A percentile compares a stretch with the other conserved stretches of the same genome.
Conservation (phyloP, 2,797 vertebrate species). For the Dallia pectoralis region DNA sequence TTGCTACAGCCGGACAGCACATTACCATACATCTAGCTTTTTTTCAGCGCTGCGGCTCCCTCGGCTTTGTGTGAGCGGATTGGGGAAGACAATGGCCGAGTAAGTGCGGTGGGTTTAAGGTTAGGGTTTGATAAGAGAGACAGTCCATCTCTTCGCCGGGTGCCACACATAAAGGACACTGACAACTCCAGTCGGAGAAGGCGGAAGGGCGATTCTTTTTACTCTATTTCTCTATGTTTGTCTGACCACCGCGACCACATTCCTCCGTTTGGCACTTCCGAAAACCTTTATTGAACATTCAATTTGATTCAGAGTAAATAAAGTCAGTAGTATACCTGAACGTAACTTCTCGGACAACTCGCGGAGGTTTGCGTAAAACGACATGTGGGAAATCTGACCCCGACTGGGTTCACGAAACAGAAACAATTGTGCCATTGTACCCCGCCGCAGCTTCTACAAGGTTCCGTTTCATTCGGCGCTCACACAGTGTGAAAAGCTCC, state of each 20-base stretch:
- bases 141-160: constrained; percentile 30
- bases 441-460: constrained; percentile 48
- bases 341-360: too few relatives aligned
- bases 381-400: constrained; percentile 49
- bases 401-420: constrained; percentile 50
- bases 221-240: constrained; percentile 8
- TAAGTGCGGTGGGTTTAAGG: constrained; percentile 43
- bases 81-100: constrained; percentile 62
- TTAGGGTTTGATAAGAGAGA: constrained; percentile 31
- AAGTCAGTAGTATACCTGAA: too few relatives aligned
- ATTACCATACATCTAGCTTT: constrained; percentile 69
- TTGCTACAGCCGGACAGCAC: constrained; percentile 59
- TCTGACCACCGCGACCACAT: neutral
- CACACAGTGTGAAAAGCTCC: constrained; percentile 54
- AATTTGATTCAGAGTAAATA: too few relatives aligned
- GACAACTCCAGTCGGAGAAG: constrained; percentile 22
- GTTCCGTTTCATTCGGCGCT: constrained; percentile 43
- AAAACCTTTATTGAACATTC: neutral
- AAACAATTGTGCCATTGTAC: constrained; percentile 60
- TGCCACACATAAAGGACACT: constrained; percentile 35
- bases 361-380: constrained; percentile 33
- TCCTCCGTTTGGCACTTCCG: neutral
- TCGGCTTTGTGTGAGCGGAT: constrained; percentile 42
- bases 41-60: constrained; percentile 17
- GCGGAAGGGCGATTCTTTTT: constrained; percentile 12